phyloP scores from a whole-genome alignment of 53 echinoderm and acorn worm species.

The Pentamera pediparva region DNA sequence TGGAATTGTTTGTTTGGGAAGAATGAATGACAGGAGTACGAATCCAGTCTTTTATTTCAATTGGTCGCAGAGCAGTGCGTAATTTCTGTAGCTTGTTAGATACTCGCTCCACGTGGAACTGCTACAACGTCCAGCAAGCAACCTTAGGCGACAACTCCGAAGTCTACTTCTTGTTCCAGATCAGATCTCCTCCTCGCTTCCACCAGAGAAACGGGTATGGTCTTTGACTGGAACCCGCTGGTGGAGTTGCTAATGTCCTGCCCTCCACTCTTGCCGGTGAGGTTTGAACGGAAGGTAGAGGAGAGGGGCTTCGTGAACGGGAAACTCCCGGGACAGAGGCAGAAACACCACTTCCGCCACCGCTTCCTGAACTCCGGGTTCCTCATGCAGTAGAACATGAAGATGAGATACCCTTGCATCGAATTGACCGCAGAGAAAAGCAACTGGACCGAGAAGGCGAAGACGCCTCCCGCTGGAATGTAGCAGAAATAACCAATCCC shows the following conservation, averaged over 20 bases:
- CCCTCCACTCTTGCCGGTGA: background rate
- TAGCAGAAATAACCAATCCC: constrained; percentile 64
- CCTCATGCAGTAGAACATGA: constrained; percentile 83
- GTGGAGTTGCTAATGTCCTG: no score
- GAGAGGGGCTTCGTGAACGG: background rate
- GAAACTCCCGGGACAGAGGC: constrained; percentile 6
- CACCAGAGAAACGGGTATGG: background rate
- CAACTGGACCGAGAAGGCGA: constrained; percentile 57
- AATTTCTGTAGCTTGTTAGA: no score
- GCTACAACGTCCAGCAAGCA: no score
- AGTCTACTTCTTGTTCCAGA: no score
- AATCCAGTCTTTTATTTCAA: no score
- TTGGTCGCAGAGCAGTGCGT: no score
- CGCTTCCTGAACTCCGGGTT: constrained; percentile 55
- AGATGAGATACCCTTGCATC: constrained; percentile 81
- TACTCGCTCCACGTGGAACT: no score
- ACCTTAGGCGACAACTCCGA: no score
- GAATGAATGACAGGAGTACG: no score
- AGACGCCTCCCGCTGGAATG: constrained; percentile 33
- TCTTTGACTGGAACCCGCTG: background rate
- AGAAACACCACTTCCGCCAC: constrained; percentile 45
- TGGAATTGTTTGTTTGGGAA: no score
- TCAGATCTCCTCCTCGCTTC: background rate
- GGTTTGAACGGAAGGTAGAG: background rate
- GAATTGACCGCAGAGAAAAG: constrained; percentile 74